Conservation (phyloP, 1,140 invertebrate species). For the Saccostrea glomerata region DNA sequence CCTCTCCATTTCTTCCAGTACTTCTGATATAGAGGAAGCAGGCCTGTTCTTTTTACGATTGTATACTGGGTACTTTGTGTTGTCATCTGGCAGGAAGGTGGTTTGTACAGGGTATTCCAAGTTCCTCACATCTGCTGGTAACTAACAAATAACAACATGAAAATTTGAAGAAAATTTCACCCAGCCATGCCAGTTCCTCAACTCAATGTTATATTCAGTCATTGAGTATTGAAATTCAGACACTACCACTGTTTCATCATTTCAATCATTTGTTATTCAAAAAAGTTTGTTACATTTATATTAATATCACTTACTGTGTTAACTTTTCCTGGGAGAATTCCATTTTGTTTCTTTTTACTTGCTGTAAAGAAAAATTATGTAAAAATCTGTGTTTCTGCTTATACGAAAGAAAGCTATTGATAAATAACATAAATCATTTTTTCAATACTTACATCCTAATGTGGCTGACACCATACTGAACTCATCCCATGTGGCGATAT, state of each 20-base stretch:
- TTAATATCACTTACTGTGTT: constrained; percentile 10
- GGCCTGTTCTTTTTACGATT: constrained; percentile 73
- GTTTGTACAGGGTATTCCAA: constrained; percentile 13
- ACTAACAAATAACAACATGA: background rate
- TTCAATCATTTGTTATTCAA: no score
- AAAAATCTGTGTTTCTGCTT: background rate
- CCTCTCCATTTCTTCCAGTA: constrained; percentile 74
- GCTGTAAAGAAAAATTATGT: background rate
- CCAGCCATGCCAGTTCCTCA: no score
- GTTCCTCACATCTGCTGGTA: constrained; percentile 29
- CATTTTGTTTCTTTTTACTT: constrained; percentile 50
- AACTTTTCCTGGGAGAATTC: constrained; percentile 31
- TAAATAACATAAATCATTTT: background rate
- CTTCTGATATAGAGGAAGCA: constrained; percentile 77
- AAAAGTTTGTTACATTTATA: no score
- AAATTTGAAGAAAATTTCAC: background rate
- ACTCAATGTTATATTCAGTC: no score
- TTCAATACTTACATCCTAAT: constrained; percentile 65
- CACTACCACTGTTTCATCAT: no score
- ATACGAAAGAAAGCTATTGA: no score
- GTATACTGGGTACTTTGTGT: constrained; percentile 61
- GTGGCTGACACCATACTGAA: constrained; percentile 74
- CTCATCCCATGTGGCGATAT: constrained; percentile 74
- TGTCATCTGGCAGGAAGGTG: constrained; percentile 61
- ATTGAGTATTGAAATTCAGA: no score